Evolutionary conservation across 2,113 vertebrate genomes (phyloP).

Genomic region (Alethe castanea): DNA sequence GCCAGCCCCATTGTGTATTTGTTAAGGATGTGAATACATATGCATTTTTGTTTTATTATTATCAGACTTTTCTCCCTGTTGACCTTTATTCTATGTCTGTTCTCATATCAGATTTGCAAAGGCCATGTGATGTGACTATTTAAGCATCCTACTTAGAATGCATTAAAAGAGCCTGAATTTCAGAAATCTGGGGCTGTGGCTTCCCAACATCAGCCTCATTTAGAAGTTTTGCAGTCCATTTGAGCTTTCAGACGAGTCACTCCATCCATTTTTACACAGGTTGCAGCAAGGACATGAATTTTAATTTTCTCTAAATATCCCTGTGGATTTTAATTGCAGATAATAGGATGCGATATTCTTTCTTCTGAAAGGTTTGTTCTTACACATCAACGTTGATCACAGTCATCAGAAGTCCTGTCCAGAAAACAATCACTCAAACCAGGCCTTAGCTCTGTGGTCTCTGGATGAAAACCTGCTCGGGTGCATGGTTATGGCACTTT

Average conservation of each 20-base stretch:
- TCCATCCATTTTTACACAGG: not conserved
- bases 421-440: not conserved
- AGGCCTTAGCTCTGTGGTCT: not conserved
- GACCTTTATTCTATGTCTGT: not conserved
- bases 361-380: not conserved
- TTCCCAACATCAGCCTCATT: not conserved
- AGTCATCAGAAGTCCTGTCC: not conserved
- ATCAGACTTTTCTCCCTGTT: not conserved
- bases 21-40: not conserved
- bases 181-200: accelerated
- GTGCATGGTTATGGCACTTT: accelerated
- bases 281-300: not conserved
- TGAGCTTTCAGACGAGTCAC: not conserved
- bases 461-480: not conserved
- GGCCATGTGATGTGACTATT: not conserved
- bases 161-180: not conserved
- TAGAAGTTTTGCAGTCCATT: not conserved
- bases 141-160: not conserved
- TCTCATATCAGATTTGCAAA: not conserved
- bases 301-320: not conserved
- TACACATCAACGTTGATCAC: not conserved
- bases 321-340: not conserved
- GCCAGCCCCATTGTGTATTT: not conserved
- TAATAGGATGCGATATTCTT: not conserved
- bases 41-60: not conserved